A percentile compares a stretch with the other conserved stretches of the same genome.
Evolutionary conservation across 1,140 invertebrate genomes (phyloP).

Genomic region (Cydia pomonella): DNA sequence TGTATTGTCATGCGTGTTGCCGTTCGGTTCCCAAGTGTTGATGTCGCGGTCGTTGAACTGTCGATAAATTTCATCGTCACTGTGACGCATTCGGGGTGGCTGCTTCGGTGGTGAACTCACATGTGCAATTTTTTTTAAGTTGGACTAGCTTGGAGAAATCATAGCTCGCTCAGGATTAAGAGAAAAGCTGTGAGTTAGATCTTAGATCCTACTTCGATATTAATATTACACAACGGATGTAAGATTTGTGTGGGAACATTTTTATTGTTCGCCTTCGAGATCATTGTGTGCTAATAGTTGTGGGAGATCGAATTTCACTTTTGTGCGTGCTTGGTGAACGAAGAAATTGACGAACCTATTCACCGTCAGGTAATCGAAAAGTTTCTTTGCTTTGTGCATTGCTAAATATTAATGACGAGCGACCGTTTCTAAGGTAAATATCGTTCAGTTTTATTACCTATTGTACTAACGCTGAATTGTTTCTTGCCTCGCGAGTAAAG

Average conservation of each 20-base stretch:
- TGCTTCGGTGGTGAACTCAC: conserved; percentile 47
- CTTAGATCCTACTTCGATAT: conserved; percentile 39
- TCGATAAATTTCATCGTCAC: conserved; percentile 34
- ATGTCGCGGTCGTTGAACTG: conserved; percentile 39
- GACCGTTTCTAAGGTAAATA: conserved; percentile 1
- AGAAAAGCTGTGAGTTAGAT: conserved; percentile 52
- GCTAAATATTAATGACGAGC: conserved; percentile 7
- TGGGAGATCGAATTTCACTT: conserved; percentile 68
- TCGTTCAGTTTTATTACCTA: conserved; percentile 18
- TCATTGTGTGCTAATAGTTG: conserved; percentile 54
- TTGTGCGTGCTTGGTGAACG: conserved; percentile 42
- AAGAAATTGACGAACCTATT: conserved; percentile 19
- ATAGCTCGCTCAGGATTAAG: conserved; percentile 39
- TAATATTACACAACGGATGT: conserved; percentile 48
- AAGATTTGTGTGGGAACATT: conserved; percentile 55
- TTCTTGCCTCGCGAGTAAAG: conserved; percentile 16
- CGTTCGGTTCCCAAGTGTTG: conserved; percentile 39
- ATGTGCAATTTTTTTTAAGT: not conserved
- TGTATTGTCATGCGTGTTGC: conserved; percentile 53
- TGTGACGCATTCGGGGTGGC: conserved; percentile 40
- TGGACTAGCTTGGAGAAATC: not conserved
- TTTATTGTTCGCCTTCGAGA: conserved; percentile 48
- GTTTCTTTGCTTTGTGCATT: not conserved
- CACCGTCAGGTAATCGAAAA: not conserved
- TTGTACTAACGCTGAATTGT: conserved; percentile 17